Evolutionary conservation across 2,888 invertebrate genomes (phyloP).

Genomic region (Microctonus aethiopoides): DNA sequence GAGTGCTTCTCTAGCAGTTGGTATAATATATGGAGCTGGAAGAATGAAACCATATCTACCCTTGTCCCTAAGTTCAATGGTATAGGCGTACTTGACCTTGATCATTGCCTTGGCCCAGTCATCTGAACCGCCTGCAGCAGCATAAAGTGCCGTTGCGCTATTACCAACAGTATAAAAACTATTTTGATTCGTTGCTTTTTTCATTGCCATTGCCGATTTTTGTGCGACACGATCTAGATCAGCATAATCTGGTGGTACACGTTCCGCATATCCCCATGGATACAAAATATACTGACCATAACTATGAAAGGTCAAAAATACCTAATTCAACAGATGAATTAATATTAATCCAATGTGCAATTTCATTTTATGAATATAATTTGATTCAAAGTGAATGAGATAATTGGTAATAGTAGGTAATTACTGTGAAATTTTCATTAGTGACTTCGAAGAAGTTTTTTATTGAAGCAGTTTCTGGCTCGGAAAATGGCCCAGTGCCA

Average conservation of each 20-base stretch:
- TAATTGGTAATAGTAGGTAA: too few species aligned
- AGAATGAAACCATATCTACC: conserved; percentile 89
- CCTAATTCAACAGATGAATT: conserved; percentile 69
- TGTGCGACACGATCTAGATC: conserved; percentile 79
- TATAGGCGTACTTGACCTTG: conserved; percentile 88
- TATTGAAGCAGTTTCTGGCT: conserved; percentile 83
- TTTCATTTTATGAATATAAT: too few species aligned
- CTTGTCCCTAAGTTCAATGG: conserved; percentile 87
- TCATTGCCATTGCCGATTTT: conserved; percentile 77
- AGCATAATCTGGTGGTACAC: conserved; percentile 76
- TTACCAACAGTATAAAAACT: conserved; percentile 78
- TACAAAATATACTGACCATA: conserved; percentile 88
- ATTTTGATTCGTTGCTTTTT: conserved; percentile 71
- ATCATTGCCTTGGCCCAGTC: conserved; percentile 92
- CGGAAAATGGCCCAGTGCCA: conserved; percentile 84
- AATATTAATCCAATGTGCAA: not conserved
- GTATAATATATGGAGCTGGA: conserved; percentile 81
- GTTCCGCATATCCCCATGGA: conserved; percentile 87
- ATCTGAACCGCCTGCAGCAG: conserved; percentile 85
- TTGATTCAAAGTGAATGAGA: too few species aligned
- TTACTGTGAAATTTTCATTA: conserved; percentile 62
- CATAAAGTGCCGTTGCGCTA: conserved; percentile 81
- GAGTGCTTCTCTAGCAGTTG: conserved; percentile 80
- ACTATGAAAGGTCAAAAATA: conserved; percentile 84
- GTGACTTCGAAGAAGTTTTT: conserved; percentile 68